Percentiles rank a stretch among this genome's conserved stretches.
Conservation (phyloP, 1,140 invertebrate genomes). For the Diorhabda elongata region DNA sequence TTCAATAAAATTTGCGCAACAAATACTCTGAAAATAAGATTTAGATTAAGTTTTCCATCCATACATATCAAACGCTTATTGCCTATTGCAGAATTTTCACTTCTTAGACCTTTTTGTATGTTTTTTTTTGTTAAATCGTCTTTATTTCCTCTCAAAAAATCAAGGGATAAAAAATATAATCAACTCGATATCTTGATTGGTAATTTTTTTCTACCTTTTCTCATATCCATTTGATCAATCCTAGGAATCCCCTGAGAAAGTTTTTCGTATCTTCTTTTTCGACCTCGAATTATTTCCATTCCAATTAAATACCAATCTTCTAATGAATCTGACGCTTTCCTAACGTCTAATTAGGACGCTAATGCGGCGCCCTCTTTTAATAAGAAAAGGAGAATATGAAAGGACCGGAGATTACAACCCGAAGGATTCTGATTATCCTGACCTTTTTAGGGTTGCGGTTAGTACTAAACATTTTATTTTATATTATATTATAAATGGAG, state of each 20-base stretch:
- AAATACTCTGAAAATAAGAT: too few relatives aligned
- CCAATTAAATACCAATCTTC: slow-evolving; percentile 2
- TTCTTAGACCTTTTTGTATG: too few relatives aligned
- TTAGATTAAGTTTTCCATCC: too few relatives aligned
- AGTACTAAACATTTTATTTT: not conserved
- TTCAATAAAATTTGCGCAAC: too few relatives aligned
- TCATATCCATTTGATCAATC: too few relatives aligned
- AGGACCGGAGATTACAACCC: not conserved
- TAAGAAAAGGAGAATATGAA: slow-evolving; percentile 1
- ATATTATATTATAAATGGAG: not conserved
- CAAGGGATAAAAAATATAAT: too few relatives aligned
- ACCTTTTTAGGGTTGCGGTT: not conserved
- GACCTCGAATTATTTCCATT: not conserved
- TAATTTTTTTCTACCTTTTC: too few relatives aligned
- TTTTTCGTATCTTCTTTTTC: not conserved
- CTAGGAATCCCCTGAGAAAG: not conserved
- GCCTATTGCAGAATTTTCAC: too few relatives aligned
- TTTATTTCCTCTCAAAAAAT: too few relatives aligned
- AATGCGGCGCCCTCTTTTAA: not conserved
- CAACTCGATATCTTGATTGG: too few relatives aligned
- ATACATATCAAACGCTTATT: too few relatives aligned
- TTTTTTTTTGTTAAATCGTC: too few relatives aligned
- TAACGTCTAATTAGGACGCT: not conserved
- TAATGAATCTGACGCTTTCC: slow-evolving; percentile 2
- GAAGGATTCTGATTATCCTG: slow-evolving; percentile 1